Base-by-base conservation (phyloP, 1,140 invertebrate species). In the Hetaerina americana region DNA sequence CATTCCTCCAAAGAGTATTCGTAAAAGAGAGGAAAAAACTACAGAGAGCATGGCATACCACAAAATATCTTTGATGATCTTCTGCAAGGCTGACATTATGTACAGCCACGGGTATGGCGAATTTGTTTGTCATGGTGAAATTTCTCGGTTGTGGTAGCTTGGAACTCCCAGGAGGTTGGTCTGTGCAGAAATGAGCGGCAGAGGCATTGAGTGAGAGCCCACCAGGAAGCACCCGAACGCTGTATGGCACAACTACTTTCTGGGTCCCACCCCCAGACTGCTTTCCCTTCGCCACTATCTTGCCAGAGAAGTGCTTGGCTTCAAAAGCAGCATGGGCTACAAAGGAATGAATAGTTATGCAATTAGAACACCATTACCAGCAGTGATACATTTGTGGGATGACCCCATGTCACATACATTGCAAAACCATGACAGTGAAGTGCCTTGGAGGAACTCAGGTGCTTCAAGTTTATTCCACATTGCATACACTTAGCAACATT, bases 241-340 rank as follows among this genome's bases (percentile, higher is more conserved):
- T 80, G 81, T 86, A 88, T 68, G 85, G 85, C 73, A 88, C 84
- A 75, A 83, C 81, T 71, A 86, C 83, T 81, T 86, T 87, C 84
- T 84, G 83, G 84, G 78, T 84, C 82, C 82, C 40, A 1, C 40
- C 40, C 22, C 40, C 40, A 5, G 81, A 79, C 80, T 84, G 80
- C 81, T 89, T 86, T 70, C 88, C 86, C 79, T 88, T 89, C 28
- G 91, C 83, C 40, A 90, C 82, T 71, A 92, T 84, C 80, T 88
- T 88, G 27, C 89, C 90, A 76, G 80, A 83, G 73, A 84, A 84
- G 71, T 86, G 84, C 77, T 85, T 81, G 66, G 80, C 78, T 76
- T 86, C 81, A 75, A 83, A 81, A 26, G 83, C 85, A 71, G 77
- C 79, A 79, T 85, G 84, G 85, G 85, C 85, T 86, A 71, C 71